Evolutionary conservation across 2,888 invertebrate species (phyloP), one percentile per base, ranked within the genome.

Genomic region (Cheilosia pagana): DNA sequence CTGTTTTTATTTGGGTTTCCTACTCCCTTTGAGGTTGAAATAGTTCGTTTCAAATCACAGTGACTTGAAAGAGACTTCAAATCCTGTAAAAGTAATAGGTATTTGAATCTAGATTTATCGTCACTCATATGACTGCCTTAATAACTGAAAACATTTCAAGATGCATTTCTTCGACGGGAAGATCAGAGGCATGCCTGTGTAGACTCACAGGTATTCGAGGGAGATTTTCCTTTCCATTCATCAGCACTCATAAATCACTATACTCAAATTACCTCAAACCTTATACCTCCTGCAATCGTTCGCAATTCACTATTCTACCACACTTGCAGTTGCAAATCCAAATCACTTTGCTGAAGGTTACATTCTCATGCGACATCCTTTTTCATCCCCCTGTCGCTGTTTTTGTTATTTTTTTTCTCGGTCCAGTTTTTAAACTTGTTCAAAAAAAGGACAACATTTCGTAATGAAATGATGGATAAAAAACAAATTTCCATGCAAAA

Each of bases 351-450:
- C 35, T 31, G 21, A 16, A 6, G 4, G 2, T 35, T 52, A 10
- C 39, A 19, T 60, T 77, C 76, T 45, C 81, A 76, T 35, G 12
- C 76, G 52, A 70, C 53, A 76, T 59, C 60, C 71, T 67, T 57
- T 45, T 41, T 10, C 19, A 45, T 45, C 43, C 43, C 43, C 6
- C 2, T 45, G n/a, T 16, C n/a, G 16, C n/a, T 16, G n/a, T 10
- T 35, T 35, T 35, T 0, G 12, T 31, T 31, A 8, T 31, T 7
- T 31, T 35, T 12, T 35, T 35, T 35, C 4, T 35, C 35, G 12
- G 35, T 25, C 21, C 39, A 45, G 25, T 50, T 63, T 16, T 19
- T 28, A 71, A 71, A 77, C 60, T 48, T 60, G 63, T 45, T 70
- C 62, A 72, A 70, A 63, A 48, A 23, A 16, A 23, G 43, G 53